Conservation (phyloP, 2,888 invertebrate genomes). For the Acanthosepion esculentum region DNA sequence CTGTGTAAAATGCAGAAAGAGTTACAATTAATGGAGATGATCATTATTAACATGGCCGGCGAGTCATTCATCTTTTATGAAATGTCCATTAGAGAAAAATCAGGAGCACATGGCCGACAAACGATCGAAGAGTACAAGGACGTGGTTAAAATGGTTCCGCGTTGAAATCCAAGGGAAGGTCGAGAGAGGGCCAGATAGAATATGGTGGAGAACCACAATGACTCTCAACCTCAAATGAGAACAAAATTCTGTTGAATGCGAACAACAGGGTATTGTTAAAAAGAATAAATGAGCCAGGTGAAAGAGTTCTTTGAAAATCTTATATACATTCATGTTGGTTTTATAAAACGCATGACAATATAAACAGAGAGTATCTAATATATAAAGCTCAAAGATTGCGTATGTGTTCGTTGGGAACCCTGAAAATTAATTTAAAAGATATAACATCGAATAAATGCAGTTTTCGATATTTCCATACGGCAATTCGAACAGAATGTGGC, state of each 20-base stretch:
- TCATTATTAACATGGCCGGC: not conserved
- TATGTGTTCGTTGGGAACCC: no score
- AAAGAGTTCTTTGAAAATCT: not conserved
- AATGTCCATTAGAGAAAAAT: not conserved
- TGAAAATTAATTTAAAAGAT: no score
- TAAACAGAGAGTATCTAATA: no score
- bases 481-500: no score
- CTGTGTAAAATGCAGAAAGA: not conserved
- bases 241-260: not conserved
- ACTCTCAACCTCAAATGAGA: not conserved
- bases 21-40: not conserved
- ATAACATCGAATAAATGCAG: no score
- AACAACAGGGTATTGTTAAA: not conserved
- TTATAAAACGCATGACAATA: no score
- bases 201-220: not conserved
- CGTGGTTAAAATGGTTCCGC: not conserved
- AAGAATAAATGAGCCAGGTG: not conserved
- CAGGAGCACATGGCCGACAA: not conserved
- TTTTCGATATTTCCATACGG: no score
- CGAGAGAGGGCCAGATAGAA: not conserved
- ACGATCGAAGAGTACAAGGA: not conserved
- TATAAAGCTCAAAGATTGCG: no score
- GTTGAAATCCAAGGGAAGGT: not conserved
- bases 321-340: not conserved
- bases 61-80: constrained; percentile 12